Evolutionary conservation across 2,797 vertebrate genomes (phyloP).

Genomic region (Paguma larvata): DNA sequence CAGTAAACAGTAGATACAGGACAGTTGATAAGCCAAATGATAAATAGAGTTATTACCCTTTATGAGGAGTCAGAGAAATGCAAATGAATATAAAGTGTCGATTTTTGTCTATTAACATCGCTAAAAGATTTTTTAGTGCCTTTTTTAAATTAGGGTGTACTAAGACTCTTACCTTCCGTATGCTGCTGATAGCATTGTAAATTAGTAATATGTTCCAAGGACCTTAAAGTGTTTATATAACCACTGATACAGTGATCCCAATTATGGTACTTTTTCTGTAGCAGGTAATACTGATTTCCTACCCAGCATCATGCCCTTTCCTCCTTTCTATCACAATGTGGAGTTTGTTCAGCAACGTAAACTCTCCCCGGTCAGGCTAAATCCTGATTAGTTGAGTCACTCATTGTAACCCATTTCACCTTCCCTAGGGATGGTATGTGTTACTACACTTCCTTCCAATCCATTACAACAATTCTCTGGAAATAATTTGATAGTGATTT

Average conservation of each 20-base stretch:
- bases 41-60: background rate
- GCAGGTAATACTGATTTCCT: background rate
- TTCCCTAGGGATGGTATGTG: background rate
- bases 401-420: background rate
- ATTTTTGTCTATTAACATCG: slow-evolving; percentile 12
- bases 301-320: background rate
- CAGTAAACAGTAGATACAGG: background rate
- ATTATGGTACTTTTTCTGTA: background rate
- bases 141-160: background rate
- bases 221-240: background rate
- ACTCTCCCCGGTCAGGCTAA: background rate
- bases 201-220: background rate
- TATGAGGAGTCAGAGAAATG: background rate
- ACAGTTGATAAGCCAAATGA: background rate
- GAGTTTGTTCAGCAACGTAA: background rate
- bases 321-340: background rate
- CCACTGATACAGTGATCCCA: background rate
- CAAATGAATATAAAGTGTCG: background rate
- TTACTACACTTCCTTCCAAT: background rate
- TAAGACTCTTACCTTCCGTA: background rate
- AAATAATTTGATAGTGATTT: slow-evolving; percentile 14
- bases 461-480: slow-evolving; percentile 25
- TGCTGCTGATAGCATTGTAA: background rate
- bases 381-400: background rate
- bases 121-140: background rate